Evolutionary conservation across 2,797 vertebrate species (phyloP).

Genomic region (Neoniphon sammara): DNA sequence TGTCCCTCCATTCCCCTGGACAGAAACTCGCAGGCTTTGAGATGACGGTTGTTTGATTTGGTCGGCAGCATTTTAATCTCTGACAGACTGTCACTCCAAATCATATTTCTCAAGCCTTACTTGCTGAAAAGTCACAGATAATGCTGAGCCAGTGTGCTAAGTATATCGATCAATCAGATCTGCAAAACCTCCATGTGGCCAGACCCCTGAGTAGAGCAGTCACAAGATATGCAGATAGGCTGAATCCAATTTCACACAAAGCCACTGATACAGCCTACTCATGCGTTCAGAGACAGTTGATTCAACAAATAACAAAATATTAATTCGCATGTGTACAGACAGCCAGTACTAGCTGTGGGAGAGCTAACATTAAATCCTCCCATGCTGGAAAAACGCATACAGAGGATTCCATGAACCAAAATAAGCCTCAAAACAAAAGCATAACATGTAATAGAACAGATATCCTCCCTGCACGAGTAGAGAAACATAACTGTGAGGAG

Average conservation of each 20-base stretch:
- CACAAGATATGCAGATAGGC: constrained; percentile 8
- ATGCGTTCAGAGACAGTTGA: not conserved
- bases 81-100: constrained; percentile 50
- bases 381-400: constrained; percentile 1
- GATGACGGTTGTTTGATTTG: constrained; percentile 67
- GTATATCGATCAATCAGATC: constrained; percentile 49
- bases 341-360: not conserved
- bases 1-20: constrained; percentile 63
- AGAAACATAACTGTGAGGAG: not conserved
- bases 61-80: constrained; percentile 74
- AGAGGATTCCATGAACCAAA: not conserved
- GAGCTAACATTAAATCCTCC: not conserved
- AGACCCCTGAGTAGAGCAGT: not conserved
- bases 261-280: not conserved
- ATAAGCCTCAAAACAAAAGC: constrained; percentile 15
- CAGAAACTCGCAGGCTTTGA: constrained; percentile 58
- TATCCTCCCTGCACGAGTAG: not conserved
- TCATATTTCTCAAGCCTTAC: constrained; percentile 36
- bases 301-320: not conserved
- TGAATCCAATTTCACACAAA: not conserved
- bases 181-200: constrained; percentile 56
- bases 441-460: not conserved
- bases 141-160: constrained; percentile 45
- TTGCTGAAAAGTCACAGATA: constrained; percentile 46
- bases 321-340: too few species aligned